Evolutionary conservation across 2,113 vertebrate species (phyloP), one percentile per base, ranked within the genome.

Genomic region (Pluvialis apricaria): DNA sequence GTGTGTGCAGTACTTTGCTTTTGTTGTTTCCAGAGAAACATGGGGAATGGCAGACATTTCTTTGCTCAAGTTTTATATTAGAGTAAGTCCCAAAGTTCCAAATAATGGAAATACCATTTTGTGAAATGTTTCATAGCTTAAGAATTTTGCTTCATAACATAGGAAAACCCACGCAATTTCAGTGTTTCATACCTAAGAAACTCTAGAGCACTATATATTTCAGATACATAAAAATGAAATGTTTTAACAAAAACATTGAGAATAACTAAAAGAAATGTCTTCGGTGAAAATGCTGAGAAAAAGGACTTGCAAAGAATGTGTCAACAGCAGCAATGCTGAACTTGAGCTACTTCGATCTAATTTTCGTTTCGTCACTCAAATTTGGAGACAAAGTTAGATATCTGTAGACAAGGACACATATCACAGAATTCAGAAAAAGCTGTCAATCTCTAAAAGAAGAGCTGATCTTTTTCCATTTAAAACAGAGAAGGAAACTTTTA

Each of bases 161-260:
- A n/a, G 7, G 29, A 73, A 78, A 86, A 13, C 6, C 4, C 7
- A n/a, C 6, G 45, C 14, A 65, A 40, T 88, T 31, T 82, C 21
- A 40, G 25, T 55, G 14, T 55, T 51, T 88, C 26, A 28, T 66
- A 52, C 19, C 11, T 12, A 55, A 54, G n/a, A 61, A 40, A 42
- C 13, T 54, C 47, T 69, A 71, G 71, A 69, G 5, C 25, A 14
- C 0, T 0, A 15, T 72, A 24, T 34, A 25, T 51, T 11, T 64
- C 70, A 88, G 40, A n/a, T 38, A 52, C 0, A 1, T 85, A 91
- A 78, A 83, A 88, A 51, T 51, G 13, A 72, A 44, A 49, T 5
- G 13, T 60, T 94, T 81, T 55, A 29, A 7, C 26, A 44, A 44
- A 77, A 88, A n/a, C 31, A 69, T 2, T 26, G 54, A 68, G 57